These are phyloP conservation scores for Furcula furcula DNA, from an alignment of 2,888 invertebrate species.

Conservation along the genomic window DNA sequence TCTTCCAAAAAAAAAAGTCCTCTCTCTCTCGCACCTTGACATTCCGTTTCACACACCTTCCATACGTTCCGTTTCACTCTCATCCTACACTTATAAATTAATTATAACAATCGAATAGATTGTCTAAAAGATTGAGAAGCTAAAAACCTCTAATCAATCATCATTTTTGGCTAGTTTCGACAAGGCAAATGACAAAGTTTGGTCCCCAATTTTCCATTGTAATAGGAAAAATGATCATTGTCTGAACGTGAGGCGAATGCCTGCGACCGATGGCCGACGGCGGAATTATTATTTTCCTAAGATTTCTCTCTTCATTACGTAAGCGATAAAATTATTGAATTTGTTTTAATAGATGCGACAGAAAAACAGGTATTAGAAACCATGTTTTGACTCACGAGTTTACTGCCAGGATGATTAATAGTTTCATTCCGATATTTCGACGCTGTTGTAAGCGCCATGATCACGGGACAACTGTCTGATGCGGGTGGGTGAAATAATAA, in stretches of 20 bases:
- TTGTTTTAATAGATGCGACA: conserved; percentile 25
- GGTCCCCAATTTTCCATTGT: conserved; percentile 46
- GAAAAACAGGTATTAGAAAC: not conserved
- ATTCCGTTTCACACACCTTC: no score
- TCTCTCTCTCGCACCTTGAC: no score
- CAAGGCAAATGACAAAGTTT: not conserved
- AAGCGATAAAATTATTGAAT: conserved; percentile 24
- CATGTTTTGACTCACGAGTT: not conserved
- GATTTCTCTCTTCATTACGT: conserved; percentile 49
- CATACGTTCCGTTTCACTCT: no score
- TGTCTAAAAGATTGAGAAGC: not conserved
- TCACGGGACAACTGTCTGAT: no score
- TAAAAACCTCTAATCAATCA: conserved; percentile 1
- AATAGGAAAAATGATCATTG: conserved; percentile 59
- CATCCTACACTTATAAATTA: no score
- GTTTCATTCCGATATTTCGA: no score
- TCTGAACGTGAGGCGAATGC: conserved; percentile 60
- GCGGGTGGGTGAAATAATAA: no score
- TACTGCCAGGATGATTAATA: no score
- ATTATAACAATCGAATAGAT: no score
- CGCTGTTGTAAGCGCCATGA: no score
- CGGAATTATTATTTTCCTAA: conserved; percentile 58
- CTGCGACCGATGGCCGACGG: conserved; percentile 46
- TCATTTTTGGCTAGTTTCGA: no score
- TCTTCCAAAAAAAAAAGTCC: no score